Evolutionary conservation across 2,888 invertebrate species (phyloP).

Genomic region (Microctonus hyperodae): DNA sequence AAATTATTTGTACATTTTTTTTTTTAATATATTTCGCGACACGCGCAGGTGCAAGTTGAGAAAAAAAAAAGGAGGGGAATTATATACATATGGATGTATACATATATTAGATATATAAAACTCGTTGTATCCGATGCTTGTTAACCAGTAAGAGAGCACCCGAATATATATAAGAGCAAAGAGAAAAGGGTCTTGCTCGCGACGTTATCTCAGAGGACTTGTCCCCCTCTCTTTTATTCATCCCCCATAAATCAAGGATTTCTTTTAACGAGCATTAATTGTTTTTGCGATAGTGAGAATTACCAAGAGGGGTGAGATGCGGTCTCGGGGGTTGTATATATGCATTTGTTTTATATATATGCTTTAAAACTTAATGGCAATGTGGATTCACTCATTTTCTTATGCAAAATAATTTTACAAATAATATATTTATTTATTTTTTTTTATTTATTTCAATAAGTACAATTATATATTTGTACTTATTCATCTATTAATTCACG

Average conservation of each 20-base stretch:
- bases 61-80: no score
- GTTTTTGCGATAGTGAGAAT: conserved; percentile 62
- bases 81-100: no score
- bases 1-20: no score
- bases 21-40: no score
- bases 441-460: neutral
- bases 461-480: neutral
- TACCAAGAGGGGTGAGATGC: conserved; percentile 35
- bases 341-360: no score
- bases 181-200: conserved; percentile 34
- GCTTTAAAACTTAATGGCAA: conserved; percentile 18
- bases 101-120: no score
- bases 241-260: conserved; percentile 61
- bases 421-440: neutral
- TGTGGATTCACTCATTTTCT: neutral
- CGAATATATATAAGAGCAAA: conserved; percentile 1
- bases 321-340: neutral
- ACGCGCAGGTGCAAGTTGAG: no score
- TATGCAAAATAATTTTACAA: neutral
- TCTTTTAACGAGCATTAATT: conserved; percentile 63
- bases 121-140: neutral
- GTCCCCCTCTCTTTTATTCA: conserved; percentile 33
- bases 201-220: conserved; percentile 55
- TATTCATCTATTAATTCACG: neutral
- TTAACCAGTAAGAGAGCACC: neutral